Evolutionary conservation across 2,888 invertebrate genomes (phyloP).

Genomic region (Drosophila falleni): DNA sequence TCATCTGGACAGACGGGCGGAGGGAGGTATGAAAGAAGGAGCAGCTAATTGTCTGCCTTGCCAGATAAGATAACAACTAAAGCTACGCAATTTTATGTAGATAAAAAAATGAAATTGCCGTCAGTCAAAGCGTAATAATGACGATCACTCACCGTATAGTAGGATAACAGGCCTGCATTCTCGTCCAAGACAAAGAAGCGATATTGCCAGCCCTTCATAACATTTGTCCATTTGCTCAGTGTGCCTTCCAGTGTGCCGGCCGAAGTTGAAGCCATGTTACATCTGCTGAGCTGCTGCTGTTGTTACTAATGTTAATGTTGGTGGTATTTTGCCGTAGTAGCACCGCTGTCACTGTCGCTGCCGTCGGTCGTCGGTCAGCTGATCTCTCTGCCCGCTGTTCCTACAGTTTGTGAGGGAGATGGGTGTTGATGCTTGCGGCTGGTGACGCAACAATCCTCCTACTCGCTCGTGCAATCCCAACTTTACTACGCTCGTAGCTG

Average conservation of each 20-base stretch:
- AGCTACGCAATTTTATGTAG: constrained; percentile 29
- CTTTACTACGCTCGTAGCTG: constrained; percentile 44
- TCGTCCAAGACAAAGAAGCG: constrained; percentile 99
- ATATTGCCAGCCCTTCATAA: constrained; percentile 96
- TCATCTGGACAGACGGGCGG: background rate
- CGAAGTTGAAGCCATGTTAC: constrained; percentile 52
- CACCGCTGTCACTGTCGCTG: constrained; percentile 20
- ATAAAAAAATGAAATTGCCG: constrained; percentile 39
- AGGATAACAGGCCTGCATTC: constrained; percentile 97
- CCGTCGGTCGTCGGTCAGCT: constrained; percentile 50
- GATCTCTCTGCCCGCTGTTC: constrained; percentile 38
- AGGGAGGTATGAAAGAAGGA: background rate
- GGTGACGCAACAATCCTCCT: constrained; percentile 51
- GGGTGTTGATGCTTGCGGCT: constrained; percentile 17
- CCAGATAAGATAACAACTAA: constrained; percentile 56
- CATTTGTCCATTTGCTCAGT: constrained; percentile 86
- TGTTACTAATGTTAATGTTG: constrained; percentile 10
- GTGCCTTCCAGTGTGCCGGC: constrained; percentile 84
- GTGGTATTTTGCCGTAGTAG: constrained; percentile 8
- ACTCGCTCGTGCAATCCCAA: constrained; percentile 42
- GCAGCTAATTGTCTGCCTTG: constrained; percentile 28
- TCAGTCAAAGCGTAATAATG: constrained; percentile 25
- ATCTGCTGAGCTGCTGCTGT: constrained; percentile 22
- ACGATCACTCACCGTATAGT: constrained; percentile 94
- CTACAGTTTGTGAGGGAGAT: constrained; percentile 13